Base-by-base conservation (phyloP, 1,140 invertebrate species). In the Oryzaephilus surinamensis region DNA sequence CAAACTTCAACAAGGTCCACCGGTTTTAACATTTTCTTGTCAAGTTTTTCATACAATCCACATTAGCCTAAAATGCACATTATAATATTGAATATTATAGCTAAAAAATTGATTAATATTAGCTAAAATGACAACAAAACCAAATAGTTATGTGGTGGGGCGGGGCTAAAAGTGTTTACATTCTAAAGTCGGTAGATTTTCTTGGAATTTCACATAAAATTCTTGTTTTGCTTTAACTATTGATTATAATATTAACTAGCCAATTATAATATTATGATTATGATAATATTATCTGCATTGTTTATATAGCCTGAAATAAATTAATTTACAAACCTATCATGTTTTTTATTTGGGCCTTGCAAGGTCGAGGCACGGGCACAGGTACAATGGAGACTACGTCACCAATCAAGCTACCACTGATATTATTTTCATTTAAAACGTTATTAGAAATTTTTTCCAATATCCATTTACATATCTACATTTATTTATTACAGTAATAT, bases 121-220 rank as follows among this genome's bases (percentile, higher is more conserved):
- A n/a, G n/a, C n/a, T n/a, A n/a, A 49, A 49, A 49, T 47, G 45
- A 49, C 40, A 45, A 42, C 39, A 45, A 18, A n/a, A n/a, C n/a
- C n/a, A n/a, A n/a, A n/a, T n/a, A n/a, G n/a, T n/a, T 46, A 45
- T 43, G 39, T 48, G 41, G 37, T 45, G 49, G 52, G 52, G 52
- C 46, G 50, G 52, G 52, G 52, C 45, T 45, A 49, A 41, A n/a
- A 46, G 32, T 54, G 52, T 54, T 54, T 54, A 54, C 52, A 54
- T 54, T 38, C 36, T 27, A 38, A 30, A 28, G 18, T 38, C 29
- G 21, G 36, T 38, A 38, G 36, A 8, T 8, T 20, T 20, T 20
- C 19, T 5, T 20, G 8, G 4, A 20, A 20, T 20, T 20, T 8
- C 4, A 20, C 19, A 20, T 20, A 20, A 20, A 5, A 20, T 5